Evolutionary conservation across 1,140 invertebrate species (phyloP), one percentile per base, ranked within the genome.

Genomic region (Lysiphlebus fabarum): DNA sequence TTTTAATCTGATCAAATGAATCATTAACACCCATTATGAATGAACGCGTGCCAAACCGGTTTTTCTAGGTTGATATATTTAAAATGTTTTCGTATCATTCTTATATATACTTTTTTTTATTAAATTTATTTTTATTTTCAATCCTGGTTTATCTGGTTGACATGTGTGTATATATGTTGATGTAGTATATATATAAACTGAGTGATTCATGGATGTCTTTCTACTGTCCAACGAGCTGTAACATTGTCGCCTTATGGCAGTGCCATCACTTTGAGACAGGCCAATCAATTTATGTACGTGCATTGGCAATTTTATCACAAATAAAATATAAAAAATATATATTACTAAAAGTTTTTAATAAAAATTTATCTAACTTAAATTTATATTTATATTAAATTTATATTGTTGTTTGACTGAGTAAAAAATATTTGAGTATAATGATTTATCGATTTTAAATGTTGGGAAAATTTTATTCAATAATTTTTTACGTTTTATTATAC

Each of bases 201-300:
- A 48, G 70, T 73, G 74, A 76, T 74, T 71, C 70, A 75, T 72
- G 65, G 61, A 59, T 67, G 42, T 67, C 64, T 69, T 63, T 70
- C 47, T 51, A 64, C 61, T 71, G 66, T 64, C 68, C 69, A 76
- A 76, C 72, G 64, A 64, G 62, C 71, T 71, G 74, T 75, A 71
- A 74, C 71, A 75, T 75, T 76, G 70, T 66, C 58, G 65, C 70
- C 67, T 72, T 73, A 74, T 70, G 70, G 69, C 64, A 65, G 59
- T 54, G 67, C 64, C 53, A 61, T 26, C 64, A 49, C 65, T 70
- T 67, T 64, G 56, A 59, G 49, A 51, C 49, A 51, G 36, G 36
- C 47, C 53, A 45, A 55, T 55, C 64, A 54, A 71, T 71, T 66
- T 65, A 61, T 54, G 34, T 49, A 60, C 57, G 45, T 58, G 59